Base-by-base conservation (phyloP, 2,113 vertebrate species). In the Bos indicus region DNA sequence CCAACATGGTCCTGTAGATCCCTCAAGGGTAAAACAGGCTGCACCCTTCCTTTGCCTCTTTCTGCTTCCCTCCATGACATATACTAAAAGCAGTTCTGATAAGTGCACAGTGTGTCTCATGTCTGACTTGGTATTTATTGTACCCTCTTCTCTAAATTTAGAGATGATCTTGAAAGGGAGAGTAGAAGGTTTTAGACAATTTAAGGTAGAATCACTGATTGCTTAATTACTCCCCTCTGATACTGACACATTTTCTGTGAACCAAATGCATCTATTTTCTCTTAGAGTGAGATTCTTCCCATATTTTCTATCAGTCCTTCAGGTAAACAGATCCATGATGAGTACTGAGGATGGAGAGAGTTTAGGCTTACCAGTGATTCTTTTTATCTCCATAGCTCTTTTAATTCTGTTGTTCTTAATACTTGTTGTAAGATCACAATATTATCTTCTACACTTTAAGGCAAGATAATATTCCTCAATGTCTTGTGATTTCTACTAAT, bases 31-130 rank as follows among this genome's bases (percentile, higher is more conserved):
- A 82, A 40, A n/a, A 64, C 13, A 56, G 9, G 3, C 8, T 67
- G 19, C 6, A 21, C 2, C 7, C 3, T 87, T 43, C 54, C 6
- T 40, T 5, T 10, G 23, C 7, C 10, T 33, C 2, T 16, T 17
- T 52, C 33, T 6, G 0, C 17, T 77, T n/a, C 0, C 17, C 36
- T 46, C 46, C 3, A 5, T 87, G 30, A 80, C 5, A 4, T 19
- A 10, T 16, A 46, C 21, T 33, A 36, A 97, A 19, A 54, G 5
- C 9, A 48, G 7, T 64, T 67, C 40, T 57, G n/a, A 6, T 46
- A 60, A 13, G 2, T 25, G 28, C 6, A 33, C 1, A 28, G 5
- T 15, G 1, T 2, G 0, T 40, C 46, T 84, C 6, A 13, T 19
- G 36, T 84, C 78, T 30, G 3, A 74, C 71, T 43, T 94, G 6